Evolutionary conservation across 1,140 invertebrate genomes (phyloP).

Genomic region (Danaus plexippus): DNA sequence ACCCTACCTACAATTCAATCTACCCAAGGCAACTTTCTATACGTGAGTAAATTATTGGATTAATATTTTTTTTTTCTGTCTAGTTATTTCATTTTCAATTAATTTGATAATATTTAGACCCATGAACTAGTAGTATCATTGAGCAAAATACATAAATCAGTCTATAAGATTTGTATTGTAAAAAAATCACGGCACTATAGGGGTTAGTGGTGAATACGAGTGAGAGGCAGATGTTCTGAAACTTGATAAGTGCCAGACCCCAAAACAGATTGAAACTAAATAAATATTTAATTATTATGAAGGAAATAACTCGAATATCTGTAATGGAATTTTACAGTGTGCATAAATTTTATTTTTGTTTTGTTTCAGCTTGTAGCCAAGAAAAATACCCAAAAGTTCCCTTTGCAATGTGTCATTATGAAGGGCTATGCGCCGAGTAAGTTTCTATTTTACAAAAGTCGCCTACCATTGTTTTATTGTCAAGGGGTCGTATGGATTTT

Average conservation of each 20-base stretch:
- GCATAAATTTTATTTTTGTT: conserved; percentile 1
- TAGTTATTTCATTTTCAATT: too few species aligned
- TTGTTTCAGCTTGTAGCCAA: conserved; percentile 36
- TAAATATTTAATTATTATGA: too few species aligned
- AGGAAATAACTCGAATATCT: conserved; percentile 20
- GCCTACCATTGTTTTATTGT: conserved; percentile 44
- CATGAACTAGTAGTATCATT: too few species aligned
- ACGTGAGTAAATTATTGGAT: conserved; percentile 27
- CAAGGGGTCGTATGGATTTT: conserved; percentile 28
- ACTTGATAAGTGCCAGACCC: too few species aligned
- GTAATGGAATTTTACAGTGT: conserved; percentile 20
- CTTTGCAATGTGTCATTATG: conserved; percentile 38
- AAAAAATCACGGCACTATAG: too few species aligned
- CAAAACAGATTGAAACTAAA: too few species aligned
- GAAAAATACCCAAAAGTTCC: conserved; percentile 20
- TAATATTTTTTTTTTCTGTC: neutral
- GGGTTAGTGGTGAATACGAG: too few species aligned
- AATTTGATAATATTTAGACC: too few species aligned
- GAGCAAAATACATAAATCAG: too few species aligned
- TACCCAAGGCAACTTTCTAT: conserved; percentile 25
- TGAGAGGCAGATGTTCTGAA: too few species aligned
- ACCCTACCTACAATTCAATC: conserved; percentile 19
- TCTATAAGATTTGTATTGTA: too few species aligned
- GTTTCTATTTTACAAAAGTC: conserved; percentile 29
- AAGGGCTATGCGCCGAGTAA: conserved; percentile 30